phyloP scores from a whole-genome alignment of 2,797 vertebrate genomes.

The Taenioides sp. region DNA sequence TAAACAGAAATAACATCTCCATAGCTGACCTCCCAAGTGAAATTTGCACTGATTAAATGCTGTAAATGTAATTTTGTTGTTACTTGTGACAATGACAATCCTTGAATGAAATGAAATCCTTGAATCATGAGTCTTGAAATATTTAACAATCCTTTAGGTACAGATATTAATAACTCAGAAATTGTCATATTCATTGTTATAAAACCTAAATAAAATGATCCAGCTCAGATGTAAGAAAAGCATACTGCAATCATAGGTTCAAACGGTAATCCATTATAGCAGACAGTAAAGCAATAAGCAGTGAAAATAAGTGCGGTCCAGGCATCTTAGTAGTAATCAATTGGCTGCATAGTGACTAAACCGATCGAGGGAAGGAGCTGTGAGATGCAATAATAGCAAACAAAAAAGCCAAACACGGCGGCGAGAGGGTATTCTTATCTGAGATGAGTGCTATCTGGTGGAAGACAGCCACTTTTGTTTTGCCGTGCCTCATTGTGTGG shows the following conservation, averaged over 20 bases:
- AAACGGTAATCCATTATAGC: constrained; percentile 39
- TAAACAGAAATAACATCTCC: no score
- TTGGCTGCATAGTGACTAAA: constrained; percentile 55
- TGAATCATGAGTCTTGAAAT: background rate
- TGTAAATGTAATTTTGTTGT: no score
- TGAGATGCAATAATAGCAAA: constrained; percentile 62
- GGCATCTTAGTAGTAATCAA: constrained; percentile 50
- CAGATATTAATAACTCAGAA: background rate
- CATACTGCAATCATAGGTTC: constrained; percentile 26
- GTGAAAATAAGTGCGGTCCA: constrained; percentile 36
- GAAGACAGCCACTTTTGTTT: constrained; percentile 71
- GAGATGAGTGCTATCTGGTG: constrained; percentile 62
- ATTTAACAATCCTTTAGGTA: background rate
- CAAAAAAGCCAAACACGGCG: constrained; percentile 55
- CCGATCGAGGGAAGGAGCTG: constrained; percentile 44
- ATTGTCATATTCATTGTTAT: no score
- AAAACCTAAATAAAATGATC: background rate
- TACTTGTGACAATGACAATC: no score
- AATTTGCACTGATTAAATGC: no score
- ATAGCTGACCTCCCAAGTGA: no score
- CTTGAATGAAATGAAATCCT: no score
- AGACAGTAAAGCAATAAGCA: constrained; percentile 40
- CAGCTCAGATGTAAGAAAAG: constrained; percentile 8
- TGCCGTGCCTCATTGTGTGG: constrained; percentile 60
- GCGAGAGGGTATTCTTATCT: constrained; percentile 68